A percentile compares a stretch with the other conserved stretches of the same genome.
These are phyloP conservation scores for Colossoma macropomum DNA, from an alignment of 2,113 vertebrate genomes.

Conservation along the genomic window DNA sequence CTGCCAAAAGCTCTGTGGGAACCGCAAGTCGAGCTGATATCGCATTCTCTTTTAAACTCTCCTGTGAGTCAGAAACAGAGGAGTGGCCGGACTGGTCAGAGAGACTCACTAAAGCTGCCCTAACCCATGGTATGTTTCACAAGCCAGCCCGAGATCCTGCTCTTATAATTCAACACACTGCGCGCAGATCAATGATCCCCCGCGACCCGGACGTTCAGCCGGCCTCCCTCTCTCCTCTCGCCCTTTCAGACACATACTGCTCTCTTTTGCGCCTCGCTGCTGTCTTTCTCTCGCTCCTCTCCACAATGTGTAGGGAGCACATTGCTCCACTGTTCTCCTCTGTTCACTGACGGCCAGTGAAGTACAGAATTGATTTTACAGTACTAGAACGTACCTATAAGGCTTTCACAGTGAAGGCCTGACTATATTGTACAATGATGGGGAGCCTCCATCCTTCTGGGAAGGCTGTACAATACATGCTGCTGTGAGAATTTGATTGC, in stretches of 20 bases:
- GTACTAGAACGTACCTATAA: background rate
- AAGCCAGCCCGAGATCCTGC: constrained; percentile 66
- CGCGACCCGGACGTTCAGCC: constrained; percentile 59
- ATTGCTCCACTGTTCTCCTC: background rate
- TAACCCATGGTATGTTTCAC: constrained; percentile 72
- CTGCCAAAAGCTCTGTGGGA: too few relatives aligned
- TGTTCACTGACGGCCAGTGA: too few relatives aligned
- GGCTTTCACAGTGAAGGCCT: too few relatives aligned
- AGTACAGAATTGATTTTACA: background rate
- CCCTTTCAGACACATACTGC: constrained; percentile 41
- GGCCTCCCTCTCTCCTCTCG: constrained; percentile 40
- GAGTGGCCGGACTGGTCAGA: background rate
- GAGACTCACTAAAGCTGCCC: constrained; percentile 39
- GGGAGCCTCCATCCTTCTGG: too few relatives aligned
- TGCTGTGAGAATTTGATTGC: background rate
- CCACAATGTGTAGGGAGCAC: constrained; percentile 3
- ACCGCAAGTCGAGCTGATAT: background rate
- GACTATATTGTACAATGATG: too few relatives aligned
- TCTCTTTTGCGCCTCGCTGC: constrained; percentile 17
- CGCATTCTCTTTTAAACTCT: constrained; percentile 9
- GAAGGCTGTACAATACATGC: background rate
- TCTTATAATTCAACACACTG: constrained; percentile 73
- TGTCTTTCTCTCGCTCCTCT: constrained; percentile 47
- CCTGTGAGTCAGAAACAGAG: background rate
- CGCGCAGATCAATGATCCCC: constrained; percentile 77